These are phyloP conservation scores for Cyaniris semiargus DNA, from an alignment of 2,888 invertebrate species.

Conservation along the genomic window DNA sequence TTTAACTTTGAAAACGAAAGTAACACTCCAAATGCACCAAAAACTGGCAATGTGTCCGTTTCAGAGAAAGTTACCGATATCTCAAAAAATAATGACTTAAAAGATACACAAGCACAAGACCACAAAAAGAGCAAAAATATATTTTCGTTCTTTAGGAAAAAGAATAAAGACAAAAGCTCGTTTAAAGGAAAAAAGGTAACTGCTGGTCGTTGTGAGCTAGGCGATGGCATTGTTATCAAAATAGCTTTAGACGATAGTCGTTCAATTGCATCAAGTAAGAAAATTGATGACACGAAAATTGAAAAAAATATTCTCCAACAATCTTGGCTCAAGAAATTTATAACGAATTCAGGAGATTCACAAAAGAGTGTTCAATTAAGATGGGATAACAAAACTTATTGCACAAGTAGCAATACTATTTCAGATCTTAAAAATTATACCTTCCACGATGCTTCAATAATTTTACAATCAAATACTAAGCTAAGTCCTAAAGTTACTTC, in stretches of 20 bases:
- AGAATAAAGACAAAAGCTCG: constrained; percentile 48
- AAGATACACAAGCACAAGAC: constrained; percentile 37
- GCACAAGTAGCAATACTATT: constrained; percentile 62
- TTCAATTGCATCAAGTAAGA: constrained; percentile 37
- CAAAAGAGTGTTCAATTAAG: constrained; percentile 58
- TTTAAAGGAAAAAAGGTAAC: constrained; percentile 59
- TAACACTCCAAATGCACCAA: constrained; percentile 43
- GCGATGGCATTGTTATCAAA: constrained; percentile 57
- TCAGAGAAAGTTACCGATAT: constrained; percentile 40
- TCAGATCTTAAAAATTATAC: constrained; percentile 60
- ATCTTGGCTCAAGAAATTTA: constrained; percentile 58
- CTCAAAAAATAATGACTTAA: constrained; percentile 35
- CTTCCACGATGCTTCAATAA: constrained; percentile 54
- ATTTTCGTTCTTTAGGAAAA: constrained; percentile 65
- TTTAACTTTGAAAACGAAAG: constrained; percentile 55
- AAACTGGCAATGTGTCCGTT: constrained; percentile 36
- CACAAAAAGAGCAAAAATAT: constrained; percentile 53
- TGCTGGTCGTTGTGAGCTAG: constrained; percentile 63
- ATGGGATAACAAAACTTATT: constrained; percentile 64
- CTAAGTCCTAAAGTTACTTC: constrained; percentile 51
- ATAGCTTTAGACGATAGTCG: constrained; percentile 46
- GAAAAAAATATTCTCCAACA: constrained; percentile 51
- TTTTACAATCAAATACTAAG: constrained; percentile 59
- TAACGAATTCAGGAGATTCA: constrained; percentile 54
- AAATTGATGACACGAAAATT: constrained; percentile 42